Percentiles rank a stretch among this genome's conserved stretches.
Evolutionary conservation across 2,888 invertebrate species (phyloP).

Genomic region (Neoaliturus tenellus): DNA sequence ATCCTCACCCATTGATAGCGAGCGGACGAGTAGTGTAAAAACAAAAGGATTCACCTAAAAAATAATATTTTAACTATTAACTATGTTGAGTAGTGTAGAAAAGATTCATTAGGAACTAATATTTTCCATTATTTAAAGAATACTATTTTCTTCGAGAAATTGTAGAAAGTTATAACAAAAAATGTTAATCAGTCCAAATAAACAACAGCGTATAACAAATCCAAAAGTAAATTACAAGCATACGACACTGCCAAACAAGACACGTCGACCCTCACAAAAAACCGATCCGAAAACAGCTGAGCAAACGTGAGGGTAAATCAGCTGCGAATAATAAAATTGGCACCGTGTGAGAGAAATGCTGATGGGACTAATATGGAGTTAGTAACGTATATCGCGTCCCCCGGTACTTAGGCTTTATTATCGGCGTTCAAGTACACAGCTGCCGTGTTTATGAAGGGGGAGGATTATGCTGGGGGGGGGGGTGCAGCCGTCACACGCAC

Average conservation of each 20-base stretch:
- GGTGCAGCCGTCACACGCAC: not conserved
- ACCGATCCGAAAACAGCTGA: constrained; percentile 20
- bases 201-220: too few species aligned
- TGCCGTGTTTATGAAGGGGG: constrained; percentile 27
- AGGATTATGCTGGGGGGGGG: not conserved
- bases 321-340: constrained; percentile 49
- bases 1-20: too few species aligned
- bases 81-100: too few species aligned
- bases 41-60: too few species aligned
- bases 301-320: constrained; percentile 2
- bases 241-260: not conserved
- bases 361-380: constrained; percentile 46
- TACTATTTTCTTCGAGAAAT: too few species aligned
- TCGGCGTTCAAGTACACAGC: constrained; percentile 45
- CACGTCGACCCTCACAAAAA: not conserved
- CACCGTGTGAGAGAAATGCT: constrained; percentile 50
- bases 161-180: too few species aligned
- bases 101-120: too few species aligned
- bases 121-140: too few species aligned
- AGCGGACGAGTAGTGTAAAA: too few species aligned
- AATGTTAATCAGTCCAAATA: too few species aligned
- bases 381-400: constrained; percentile 18
- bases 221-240: too few species aligned
- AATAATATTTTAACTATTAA: too few species aligned
- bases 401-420: constrained; percentile 46